Evolutionary conservation across 30 jellyfish, hydroid and myxozoan species (phyloP), one percentile per base, ranked within the genome.

Genomic region (Chrysaora quinquecirrha): DNA sequence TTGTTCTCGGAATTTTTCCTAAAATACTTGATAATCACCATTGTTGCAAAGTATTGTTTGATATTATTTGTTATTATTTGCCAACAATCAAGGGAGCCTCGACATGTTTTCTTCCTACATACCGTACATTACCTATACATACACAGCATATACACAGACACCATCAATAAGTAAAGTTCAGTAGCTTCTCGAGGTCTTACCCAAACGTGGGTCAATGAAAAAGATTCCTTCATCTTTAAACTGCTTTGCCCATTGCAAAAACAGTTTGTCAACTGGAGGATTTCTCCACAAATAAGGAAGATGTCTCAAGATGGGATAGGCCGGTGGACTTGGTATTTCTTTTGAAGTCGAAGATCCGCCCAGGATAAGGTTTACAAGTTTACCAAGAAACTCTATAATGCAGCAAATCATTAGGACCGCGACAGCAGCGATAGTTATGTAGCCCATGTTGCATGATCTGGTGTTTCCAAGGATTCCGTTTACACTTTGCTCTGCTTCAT

Each of bases 231-330:
- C 83, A 6, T 65, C 54, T 68, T 80, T 67, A 76, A 66, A 80
- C 27, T 19, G 46, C 4, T 80, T 35, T 24, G 90, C 78, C 90
- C 90, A 80, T 30, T 25, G 11, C 1, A 43, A 21, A 21, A 80
- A 48, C 64, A 19, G 34, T 25, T 48, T 65, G 27, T 67, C 83
- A 14, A 63, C 90, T 22, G 64, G 38, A 46, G 68, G 12, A 30
- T 56, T 24, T 54, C 29, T 28, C 75, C 65, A 34, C 48, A 80
- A 64, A 48, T 64, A 80, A 3, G 90, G 90, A 64, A 80, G 46
- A 65, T 80, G 90, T 20, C 90, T 68, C 0, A 80, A 49, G 0
- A 80, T 30, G 30, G 90, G 90, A 24, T 80, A 80, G 70, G 90
- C 69, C 47, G 83, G 83, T 1, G 90, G 90, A 31, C 70, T 80